A percentile compares a stretch with the other conserved stretches of the same genome.
Conservation (phyloP, 2,888 invertebrate species). For the Hydriomena furcata region DNA sequence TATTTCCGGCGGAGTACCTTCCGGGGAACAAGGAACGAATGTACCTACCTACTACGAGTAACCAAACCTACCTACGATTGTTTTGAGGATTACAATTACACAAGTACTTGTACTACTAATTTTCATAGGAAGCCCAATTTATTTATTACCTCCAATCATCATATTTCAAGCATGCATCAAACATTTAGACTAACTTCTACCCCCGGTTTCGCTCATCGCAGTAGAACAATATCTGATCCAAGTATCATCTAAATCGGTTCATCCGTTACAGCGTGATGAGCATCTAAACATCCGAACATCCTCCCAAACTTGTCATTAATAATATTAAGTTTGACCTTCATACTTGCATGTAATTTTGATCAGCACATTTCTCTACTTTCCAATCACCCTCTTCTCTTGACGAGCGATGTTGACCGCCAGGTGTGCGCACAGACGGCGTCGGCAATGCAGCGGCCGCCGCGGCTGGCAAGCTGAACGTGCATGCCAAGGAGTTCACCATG, state of each 20-base stretch:
- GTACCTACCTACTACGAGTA: background rate
- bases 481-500: conserved; percentile 96
- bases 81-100: too few species aligned
- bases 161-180: background rate
- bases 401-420: conserved; percentile 78
- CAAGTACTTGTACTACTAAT: too few species aligned
- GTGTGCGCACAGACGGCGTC: conserved; percentile 85
- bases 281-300: too few species aligned
- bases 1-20: conserved; percentile 35
- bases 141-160: too few species aligned
- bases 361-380: conserved; percentile 51
- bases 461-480: conserved; percentile 88
- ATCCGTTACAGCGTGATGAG: too few species aligned
- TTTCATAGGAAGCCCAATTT: too few species aligned
- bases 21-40: conserved; percentile 21
- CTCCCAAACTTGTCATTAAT: too few species aligned
- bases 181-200: too few species aligned
- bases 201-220: too few species aligned
- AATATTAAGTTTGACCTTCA: background rate
- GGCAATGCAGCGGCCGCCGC: conserved; percentile 59
- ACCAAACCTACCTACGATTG: too few species aligned
- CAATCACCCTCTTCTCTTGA: conserved; percentile 79
- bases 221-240: too few species aligned
- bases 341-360: conserved; percentile 19
- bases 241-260: too few species aligned